Evolutionary conservation across 2,113 vertebrate genomes (phyloP).

Genomic region (Takifugu flavidus): DNA sequence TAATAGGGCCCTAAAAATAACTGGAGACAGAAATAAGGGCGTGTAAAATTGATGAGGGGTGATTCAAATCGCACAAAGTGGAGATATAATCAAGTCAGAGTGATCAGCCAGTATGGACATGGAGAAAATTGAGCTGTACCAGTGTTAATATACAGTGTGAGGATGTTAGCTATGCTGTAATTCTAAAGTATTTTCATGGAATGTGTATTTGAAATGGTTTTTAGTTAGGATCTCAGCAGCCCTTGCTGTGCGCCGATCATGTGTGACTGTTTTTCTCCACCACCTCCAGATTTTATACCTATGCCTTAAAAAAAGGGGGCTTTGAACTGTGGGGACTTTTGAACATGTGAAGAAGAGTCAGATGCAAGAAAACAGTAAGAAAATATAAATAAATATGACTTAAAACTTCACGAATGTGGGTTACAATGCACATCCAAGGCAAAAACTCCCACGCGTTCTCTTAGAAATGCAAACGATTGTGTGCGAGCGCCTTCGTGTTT

Average conservation of each 20-base stretch:
- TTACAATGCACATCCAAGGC: constrained; percentile 8
- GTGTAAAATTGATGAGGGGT: constrained; percentile 71
- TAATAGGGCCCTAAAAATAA: constrained; percentile 76
- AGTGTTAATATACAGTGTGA: too few relatives aligned
- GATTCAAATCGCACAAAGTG: constrained; percentile 62
- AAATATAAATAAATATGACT: constrained; percentile 3
- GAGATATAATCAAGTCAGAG: not conserved
- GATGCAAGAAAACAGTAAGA: not conserved
- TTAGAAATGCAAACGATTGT: constrained; percentile 6
- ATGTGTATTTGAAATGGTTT: constrained; percentile 24
- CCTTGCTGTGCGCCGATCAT: not conserved
- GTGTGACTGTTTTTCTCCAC: not conserved
- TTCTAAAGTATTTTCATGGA: constrained; percentile 7
- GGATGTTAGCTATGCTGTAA: constrained; percentile 36
- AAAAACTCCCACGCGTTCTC: constrained; percentile 17
- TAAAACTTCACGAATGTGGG: constrained; percentile 9
- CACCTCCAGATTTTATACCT: not conserved
- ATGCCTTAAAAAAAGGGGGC: not conserved
- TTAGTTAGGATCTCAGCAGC: constrained; percentile 12
- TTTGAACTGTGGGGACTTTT: not conserved
- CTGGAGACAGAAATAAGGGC: constrained; percentile 68
- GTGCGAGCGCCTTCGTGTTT: not conserved
- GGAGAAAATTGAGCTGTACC: constrained; percentile 21
- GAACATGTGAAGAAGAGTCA: not conserved
- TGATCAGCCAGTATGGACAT: constrained; percentile 19